Conservation (phyloP, 1,140 invertebrate species). For the Drosophila erecta region DNA sequence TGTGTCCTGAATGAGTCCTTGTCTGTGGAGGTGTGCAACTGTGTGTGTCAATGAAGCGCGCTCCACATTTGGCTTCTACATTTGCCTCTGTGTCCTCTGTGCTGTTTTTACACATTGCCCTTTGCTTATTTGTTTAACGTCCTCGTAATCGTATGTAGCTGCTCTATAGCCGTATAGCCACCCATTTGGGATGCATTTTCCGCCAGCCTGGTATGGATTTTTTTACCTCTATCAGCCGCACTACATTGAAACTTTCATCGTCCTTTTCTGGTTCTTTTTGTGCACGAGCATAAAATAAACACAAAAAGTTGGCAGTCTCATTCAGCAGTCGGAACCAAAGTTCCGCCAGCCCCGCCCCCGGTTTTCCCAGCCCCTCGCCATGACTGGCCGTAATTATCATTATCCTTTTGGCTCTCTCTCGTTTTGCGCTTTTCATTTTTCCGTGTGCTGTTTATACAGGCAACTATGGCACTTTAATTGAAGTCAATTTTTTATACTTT, state of each 20-base stretch:
- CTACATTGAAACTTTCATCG: constrained; percentile 51
- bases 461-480: constrained; percentile 82
- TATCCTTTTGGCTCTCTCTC: constrained; percentile 55
- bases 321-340: constrained; percentile 46
- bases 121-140: constrained; percentile 75
- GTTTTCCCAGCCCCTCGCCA: background rate
- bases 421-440: constrained; percentile 76
- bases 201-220: background rate
- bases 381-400: constrained; percentile 72
- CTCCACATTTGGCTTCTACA: constrained; percentile 71
- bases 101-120: constrained; percentile 54
- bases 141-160: constrained; percentile 54
- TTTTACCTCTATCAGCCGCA: constrained; percentile 34
- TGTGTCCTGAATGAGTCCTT: constrained; percentile 33
- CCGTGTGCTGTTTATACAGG: constrained; percentile 69
- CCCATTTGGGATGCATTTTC: constrained; percentile 46
- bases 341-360: background rate
- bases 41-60: constrained; percentile 54
- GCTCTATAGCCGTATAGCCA: constrained; percentile 26
- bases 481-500: constrained; percentile 79
- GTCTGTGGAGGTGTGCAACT: constrained; percentile 6
- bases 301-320: constrained; percentile 77
- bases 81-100: constrained; percentile 59
- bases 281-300: constrained; percentile 70
- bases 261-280: constrained; percentile 36